These are phyloP conservation scores for Heliornis fulica DNA, from an alignment of 2,113 vertebrate genomes.

Conservation along the genomic window DNA sequence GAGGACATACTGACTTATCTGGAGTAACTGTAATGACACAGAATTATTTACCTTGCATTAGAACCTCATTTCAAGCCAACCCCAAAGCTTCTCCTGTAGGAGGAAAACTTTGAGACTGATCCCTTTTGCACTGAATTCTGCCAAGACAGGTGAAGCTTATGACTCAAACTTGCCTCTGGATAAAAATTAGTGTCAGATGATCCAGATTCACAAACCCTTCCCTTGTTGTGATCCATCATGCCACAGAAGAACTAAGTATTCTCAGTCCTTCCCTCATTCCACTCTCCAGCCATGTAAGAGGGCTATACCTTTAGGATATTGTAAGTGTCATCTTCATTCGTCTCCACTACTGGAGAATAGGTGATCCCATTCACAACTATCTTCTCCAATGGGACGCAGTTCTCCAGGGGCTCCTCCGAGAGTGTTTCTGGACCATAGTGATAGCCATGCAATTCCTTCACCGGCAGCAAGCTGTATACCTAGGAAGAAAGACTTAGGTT, in stretches of 20 bases:
- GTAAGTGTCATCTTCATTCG: constrained; percentile 25
- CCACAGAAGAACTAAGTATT: neutral
- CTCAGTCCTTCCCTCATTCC: neutral
- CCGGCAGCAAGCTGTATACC: constrained; percentile 69
- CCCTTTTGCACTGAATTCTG: neutral
- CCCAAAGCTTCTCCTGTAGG: neutral
- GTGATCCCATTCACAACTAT: constrained; percentile 47
- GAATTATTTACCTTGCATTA: neutral
- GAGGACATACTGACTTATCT: neutral
- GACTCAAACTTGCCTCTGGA: neutral
- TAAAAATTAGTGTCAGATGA: neutral
- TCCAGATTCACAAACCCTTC: neutral
- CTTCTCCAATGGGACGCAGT: neutral
- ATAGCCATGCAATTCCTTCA: constrained; percentile 48
- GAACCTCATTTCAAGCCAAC: neutral
- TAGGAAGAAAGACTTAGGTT: constrained; percentile 1
- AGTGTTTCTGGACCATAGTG: fast-evolving
- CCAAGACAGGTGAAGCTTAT: neutral
- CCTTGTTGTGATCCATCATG: neutral
- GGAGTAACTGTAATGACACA: neutral
- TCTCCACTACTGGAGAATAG: constrained; percentile 24
- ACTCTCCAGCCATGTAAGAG: neutral
- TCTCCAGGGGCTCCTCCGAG: neutral
- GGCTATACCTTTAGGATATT: constrained; percentile 47
- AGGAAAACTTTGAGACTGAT: neutral